Evolutionary conservation across 1,140 invertebrate species (phyloP), one percentile per base, ranked within the genome.

Genomic region (Lepidostoma basale): DNA sequence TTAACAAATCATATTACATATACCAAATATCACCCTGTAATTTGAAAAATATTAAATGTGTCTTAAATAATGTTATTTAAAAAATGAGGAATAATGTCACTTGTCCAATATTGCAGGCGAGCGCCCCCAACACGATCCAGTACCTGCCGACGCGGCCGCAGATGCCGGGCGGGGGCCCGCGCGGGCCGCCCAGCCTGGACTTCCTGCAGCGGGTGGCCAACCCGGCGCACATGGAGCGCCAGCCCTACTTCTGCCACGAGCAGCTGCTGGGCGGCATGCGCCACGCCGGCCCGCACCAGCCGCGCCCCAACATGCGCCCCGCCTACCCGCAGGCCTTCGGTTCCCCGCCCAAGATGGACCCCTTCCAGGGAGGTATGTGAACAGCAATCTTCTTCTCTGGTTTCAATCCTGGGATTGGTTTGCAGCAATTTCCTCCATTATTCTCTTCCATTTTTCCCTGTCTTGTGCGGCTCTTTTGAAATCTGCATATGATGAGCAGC

Each of bases 111-210:
- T n/a, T n/a, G n/a, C n/a, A n/a, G n/a, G 92, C 96, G 1, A 97
- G 92, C 81, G 96, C 96, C 1, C 96, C 96, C 0, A 98, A 98
- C 79, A 98, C 96, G 10, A 98, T 98, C 75, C 96, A 98, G 83
- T 98, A 98, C 85, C 88, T 98, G 76, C 96, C 96, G 22, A 94
- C 95, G 33, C 86, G 94, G 81, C 90, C 93, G 9, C 93, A 93
- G 75, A 85, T 90, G 71, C 83, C 88, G 30, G 84, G 88, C 72
- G 79, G 85, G 71, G 84, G 85, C 54, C 85, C 88, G 6, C 85
- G 92, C 56, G 90, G 90, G n/a, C 92, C 93, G 1, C 94, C 95
- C 4, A 95, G 93, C 77, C 82, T 98, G 49, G 95, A 98, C 68
- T 97, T 97, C 80, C 85, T 98, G 66, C 94, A 95, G 74, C 86